Evolutionary conservation across 2,888 invertebrate genomes (phyloP), one percentile per base, ranked within the genome.

Genomic region (Lobophora halterata): DNA sequence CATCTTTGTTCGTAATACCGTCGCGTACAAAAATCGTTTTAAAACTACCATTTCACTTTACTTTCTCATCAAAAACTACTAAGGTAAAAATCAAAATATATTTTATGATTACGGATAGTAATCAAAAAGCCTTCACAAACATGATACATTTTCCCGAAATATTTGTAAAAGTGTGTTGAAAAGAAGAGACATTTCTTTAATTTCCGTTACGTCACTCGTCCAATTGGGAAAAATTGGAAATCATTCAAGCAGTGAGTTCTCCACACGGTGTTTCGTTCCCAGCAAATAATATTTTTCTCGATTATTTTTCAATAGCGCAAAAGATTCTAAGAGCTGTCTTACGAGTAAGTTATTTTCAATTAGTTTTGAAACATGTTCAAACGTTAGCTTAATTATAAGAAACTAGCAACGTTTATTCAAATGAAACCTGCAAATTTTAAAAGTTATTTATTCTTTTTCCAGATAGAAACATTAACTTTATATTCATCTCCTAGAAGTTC

Each of bases 151-250:
- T 35, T 39, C 13, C 33, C 20, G 34, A 44, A 49, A 37, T 43
- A 29, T 43, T 37, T 61, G 65, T 62, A 67, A 65, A 65, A 62
- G 61, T 61, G 49, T 67, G 61, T 66, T 60, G 54, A 67, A 62
- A 66, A 71, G 69, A 65, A 72, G 64, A 61, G 62, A 61, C 65
- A 58, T 66, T 73, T 80, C 75, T 83, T 85, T 86, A 86, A 87
- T 87, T 86, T 87, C 87, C 87, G 86, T 77, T 81, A 77, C 75
- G 86, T 86, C 86, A 82, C 77, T 81, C 77, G 74, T 79, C 79
- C 78, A 82, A 81, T 83, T 79, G 77, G 69, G 71, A 79, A 65
- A 71, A 67, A 80, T 83, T 80, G 77, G 78, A 77, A 83, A 80
- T 83, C 75, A 77, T 75, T 75, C 71, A 69, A 59, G 68, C 65